These are phyloP conservation scores for Pocillopora damicornis DNA, from an alignment of 64 coral and sea anemone genomes.

Conservation along the genomic window DNA sequence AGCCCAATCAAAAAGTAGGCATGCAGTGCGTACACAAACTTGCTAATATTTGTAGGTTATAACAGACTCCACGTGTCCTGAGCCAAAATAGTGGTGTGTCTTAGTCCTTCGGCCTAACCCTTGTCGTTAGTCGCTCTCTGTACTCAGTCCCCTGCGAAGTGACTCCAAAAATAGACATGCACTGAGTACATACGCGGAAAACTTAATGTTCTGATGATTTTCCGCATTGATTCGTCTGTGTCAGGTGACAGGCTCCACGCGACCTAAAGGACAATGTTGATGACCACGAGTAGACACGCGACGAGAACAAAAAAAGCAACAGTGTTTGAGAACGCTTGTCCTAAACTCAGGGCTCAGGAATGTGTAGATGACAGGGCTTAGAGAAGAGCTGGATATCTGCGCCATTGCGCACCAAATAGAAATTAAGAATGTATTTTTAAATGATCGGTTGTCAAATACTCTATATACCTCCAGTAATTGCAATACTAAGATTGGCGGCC, in stretches of 20 bases:
- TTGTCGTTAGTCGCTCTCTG: not conserved
- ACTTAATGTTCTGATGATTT: not conserved
- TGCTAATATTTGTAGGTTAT: too few species aligned
- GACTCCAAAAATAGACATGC: too few species aligned
- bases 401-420: not conserved
- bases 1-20: too few species aligned
- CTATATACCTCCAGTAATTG: not conserved
- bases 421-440: not conserved
- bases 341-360: slow-evolving; percentile 3
- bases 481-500: not conserved
- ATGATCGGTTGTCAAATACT: not conserved
- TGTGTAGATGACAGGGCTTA: not conserved
- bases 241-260: not conserved
- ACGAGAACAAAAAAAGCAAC: not conserved
- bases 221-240: not conserved
- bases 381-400: not conserved
- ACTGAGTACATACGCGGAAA: not conserved
- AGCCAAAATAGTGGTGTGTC: not conserved
- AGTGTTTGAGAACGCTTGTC: not conserved
- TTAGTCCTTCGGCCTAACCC: not conserved
- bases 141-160: too few species aligned
- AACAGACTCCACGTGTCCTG: not conserved
- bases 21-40: too few species aligned
- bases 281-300: too few species aligned
- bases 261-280: not conserved